These are phyloP conservation scores for Phymastichus coffea DNA, from an alignment of 1,140 invertebrate genomes.

Conservation along the genomic window DNA sequence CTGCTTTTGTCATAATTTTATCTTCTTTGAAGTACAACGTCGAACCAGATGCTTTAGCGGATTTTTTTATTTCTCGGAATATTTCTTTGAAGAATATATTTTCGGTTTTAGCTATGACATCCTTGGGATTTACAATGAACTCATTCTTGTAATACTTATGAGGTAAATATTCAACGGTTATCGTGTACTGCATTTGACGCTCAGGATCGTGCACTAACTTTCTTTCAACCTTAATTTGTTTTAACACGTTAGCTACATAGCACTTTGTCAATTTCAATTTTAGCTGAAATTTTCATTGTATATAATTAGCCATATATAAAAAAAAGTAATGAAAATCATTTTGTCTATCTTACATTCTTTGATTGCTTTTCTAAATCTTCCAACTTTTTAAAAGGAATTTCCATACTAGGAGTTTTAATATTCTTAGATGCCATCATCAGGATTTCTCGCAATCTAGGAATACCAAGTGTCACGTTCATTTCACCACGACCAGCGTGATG, in stretches of 20 bases:
- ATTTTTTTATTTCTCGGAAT: constrained; percentile 60
- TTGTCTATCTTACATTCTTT: constrained; percentile 54
- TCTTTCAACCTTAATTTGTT: constrained; percentile 70
- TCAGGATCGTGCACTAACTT: constrained; percentile 60
- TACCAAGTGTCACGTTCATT: constrained; percentile 99
- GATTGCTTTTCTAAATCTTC: constrained; percentile 65
- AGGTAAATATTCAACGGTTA: constrained; percentile 75
- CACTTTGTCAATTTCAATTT: constrained; percentile 70
- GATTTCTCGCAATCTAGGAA: constrained; percentile 94
- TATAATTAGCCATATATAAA: not conserved
- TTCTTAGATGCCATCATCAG: constrained; percentile 91
- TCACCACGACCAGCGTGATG: constrained; percentile 99
- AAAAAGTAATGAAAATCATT: not conserved
- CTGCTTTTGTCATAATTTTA: constrained; percentile 41
- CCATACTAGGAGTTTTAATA: constrained; percentile 95
- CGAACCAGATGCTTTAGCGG: constrained; percentile 47
- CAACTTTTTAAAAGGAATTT: constrained; percentile 75
- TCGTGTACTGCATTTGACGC: constrained; percentile 58
- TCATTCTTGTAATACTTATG: constrained; percentile 69
- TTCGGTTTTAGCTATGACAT: constrained; percentile 70
- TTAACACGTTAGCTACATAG: constrained; percentile 74
- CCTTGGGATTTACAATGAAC: constrained; percentile 68
- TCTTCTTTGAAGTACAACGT: constrained; percentile 49
- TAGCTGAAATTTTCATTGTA: not conserved
- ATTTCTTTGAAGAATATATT: constrained; percentile 65